phyloP scores from a whole-genome alignment of 2,888 invertebrate genomes.

The Acholoe squamosa region DNA sequence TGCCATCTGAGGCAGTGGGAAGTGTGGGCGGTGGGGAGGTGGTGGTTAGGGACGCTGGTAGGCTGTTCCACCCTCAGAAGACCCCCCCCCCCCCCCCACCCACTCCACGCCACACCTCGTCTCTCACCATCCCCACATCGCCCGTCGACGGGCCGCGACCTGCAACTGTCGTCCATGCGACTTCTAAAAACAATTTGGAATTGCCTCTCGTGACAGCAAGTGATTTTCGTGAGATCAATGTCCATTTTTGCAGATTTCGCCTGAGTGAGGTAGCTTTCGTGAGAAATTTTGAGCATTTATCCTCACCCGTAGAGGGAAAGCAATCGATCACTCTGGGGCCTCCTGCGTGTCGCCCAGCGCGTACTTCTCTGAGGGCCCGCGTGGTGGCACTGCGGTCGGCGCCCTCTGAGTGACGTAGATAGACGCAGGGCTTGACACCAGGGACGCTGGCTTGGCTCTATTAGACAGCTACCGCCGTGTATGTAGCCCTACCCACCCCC shows the following conservation, averaged over 20 bases:
- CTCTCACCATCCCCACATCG: neutral
- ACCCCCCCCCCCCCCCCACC: neutral
- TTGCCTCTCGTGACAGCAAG: constrained; percentile 59
- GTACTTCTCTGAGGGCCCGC: neutral
- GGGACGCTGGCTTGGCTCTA: neutral
- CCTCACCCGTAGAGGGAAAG: constrained; percentile 39
- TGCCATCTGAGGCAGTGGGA: neutral
- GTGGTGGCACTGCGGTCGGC: constrained; percentile 23
- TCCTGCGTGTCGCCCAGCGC: neutral
- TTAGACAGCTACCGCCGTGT: constrained; percentile 12
- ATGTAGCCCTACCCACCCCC: neutral
- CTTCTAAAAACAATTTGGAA: constrained; percentile 55
- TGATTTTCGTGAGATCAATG: constrained; percentile 58
- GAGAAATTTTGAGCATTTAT: constrained; percentile 61
- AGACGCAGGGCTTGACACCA: constrained; percentile 6
- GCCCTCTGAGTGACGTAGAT: constrained; percentile 52
- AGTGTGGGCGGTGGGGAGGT: neutral
- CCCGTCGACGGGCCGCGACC: neutral
- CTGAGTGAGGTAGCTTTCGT: constrained; percentile 51
- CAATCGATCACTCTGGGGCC: constrained; percentile 24
- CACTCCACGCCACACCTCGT: neutral
- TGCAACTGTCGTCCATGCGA: constrained; percentile 2
- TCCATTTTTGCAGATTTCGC: constrained; percentile 55
- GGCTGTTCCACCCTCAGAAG: constrained; percentile 13
- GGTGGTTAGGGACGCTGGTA: neutral